Conservation (phyloP, 1,140 invertebrate genomes). For the Brachionus paranguensis region DNA sequence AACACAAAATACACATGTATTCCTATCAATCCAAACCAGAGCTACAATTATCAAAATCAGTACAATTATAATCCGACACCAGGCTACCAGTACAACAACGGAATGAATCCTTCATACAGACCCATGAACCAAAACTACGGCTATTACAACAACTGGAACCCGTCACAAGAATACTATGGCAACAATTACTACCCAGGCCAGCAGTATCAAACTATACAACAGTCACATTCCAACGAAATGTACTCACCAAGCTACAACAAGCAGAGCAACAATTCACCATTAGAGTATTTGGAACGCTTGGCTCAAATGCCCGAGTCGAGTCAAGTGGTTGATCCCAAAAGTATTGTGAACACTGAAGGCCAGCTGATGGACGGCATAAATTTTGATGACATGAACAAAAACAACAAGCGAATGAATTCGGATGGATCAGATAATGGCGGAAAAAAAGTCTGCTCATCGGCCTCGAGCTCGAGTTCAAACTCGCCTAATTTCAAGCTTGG, state of each 20-base stretch:
- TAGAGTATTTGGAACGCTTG: constrained; percentile 10
- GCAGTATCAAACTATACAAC: neutral
- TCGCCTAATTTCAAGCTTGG: constrained; percentile 18
- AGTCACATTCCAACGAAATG: constrained; percentile 12
- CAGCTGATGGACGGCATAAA: neutral
- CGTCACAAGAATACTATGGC: neutral
- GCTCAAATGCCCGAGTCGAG: constrained; percentile 15
- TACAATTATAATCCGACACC: neutral
- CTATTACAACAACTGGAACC: constrained; percentile 16
- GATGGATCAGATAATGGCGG: neutral
- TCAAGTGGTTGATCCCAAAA: constrained; percentile 34
- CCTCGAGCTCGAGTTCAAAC: neutral
- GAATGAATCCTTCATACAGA: neutral
- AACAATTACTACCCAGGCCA: neutral
- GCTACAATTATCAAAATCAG: neutral
- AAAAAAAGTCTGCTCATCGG: constrained; percentile 3
- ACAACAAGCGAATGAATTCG: neutral
- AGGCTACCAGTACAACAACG: neutral
- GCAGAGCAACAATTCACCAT: constrained; percentile 14
- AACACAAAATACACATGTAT: constrained; percentile 32
- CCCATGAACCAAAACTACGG: neutral
- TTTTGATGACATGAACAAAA: constrained; percentile 1
- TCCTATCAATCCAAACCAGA: neutral
- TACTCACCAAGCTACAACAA: neutral
- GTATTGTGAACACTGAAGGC: constrained; percentile 1